Percentiles rank a stretch among this genome's conserved stretches.
These are phyloP conservation scores for Drosophila diplacantha DNA, from an alignment of 2,888 invertebrate species.

Conservation along the genomic window DNA sequence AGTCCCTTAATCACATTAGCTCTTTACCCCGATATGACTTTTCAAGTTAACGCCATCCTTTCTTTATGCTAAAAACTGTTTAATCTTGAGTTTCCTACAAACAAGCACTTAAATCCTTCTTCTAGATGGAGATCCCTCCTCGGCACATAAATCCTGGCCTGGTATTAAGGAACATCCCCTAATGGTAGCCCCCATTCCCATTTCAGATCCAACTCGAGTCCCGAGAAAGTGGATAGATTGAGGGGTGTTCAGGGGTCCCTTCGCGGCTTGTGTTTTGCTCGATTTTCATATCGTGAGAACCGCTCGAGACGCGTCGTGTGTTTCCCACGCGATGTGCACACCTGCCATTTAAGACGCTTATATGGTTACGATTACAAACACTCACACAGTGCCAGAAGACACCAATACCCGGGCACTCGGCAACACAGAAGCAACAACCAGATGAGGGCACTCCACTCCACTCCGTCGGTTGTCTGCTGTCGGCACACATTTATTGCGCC, in stretches of 20 bases:
- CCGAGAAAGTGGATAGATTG: conserved; percentile 31
- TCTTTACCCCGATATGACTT: neutral
- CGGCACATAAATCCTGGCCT: conserved; percentile 16
- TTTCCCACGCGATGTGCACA: conserved; percentile 79
- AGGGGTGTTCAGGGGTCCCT: conserved; percentile 27
- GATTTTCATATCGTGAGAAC: conserved; percentile 78
- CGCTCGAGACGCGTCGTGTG: conserved; percentile 78
- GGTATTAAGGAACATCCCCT: conserved; percentile 25
- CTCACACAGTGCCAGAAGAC: conserved; percentile 22
- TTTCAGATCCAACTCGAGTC: conserved; percentile 33
- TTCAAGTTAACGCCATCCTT: conserved; percentile 3
- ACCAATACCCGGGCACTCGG: conserved; percentile 22
- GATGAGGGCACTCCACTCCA: conserved; percentile 49
- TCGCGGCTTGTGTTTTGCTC: conserved; percentile 54
- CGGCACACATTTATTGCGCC: conserved; percentile 71
- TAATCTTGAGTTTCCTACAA: conserved; percentile 6
- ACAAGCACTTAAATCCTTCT: conserved; percentile 18
- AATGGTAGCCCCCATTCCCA: conserved; percentile 17
- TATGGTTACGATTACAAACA: conserved; percentile 70
- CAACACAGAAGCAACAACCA: conserved; percentile 43
- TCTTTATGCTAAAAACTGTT: neutral
- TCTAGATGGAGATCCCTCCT: neutral
- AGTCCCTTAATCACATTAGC: conserved; percentile 1
- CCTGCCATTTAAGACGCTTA: conserved; percentile 76
- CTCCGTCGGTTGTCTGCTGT: conserved; percentile 29